Evolutionary conservation across 2,113 vertebrate species (phyloP), one percentile per base, ranked within the genome.

Genomic region (Thalassarche chlororhynchos): DNA sequence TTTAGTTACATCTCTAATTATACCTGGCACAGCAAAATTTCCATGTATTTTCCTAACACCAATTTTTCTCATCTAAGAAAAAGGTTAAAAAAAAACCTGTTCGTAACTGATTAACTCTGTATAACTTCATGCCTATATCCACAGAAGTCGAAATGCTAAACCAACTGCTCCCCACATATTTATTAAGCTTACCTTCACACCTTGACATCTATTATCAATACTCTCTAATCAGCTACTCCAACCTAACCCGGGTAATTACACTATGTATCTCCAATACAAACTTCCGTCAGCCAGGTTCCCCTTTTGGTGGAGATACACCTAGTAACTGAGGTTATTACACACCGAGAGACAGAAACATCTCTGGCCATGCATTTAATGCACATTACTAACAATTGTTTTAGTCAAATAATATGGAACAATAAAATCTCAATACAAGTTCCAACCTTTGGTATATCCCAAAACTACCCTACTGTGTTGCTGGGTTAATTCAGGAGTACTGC

Each of bases 301-400:
- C 12, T n/a, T 14, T 9, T 8, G 49, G 44, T 10, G n/a, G 42
- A 8, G 23, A 31, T 31, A 20, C 34, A 31, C 17, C 51, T 8
- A 2, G 17, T 9, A 70, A 26, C 12, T 46, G 32, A 9, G 2
- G 1, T 6, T 12, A 23, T 0, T 24, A 23, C 24, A 17, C 29
- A 6, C 8, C 0, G 7, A 9, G 31, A 31, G 47, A n/a, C 1
- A 6, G 34, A 20, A 42, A 19, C 14, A 14, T 3, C 55, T 24
- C 55, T 4, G 21, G 23, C 20, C n/a, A 4, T 1, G 18, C 11
- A 8, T 13, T 23, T 20, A 42, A 40, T 2, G 3, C 8, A 3
- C 0, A 5, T 1, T 1, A 17, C 17, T 13, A 47, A 60, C 31
- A 7, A 8, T 1, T 15, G 38, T 3, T 79, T 83, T n/a, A n/a